Conservation (phyloP, 2,113 vertebrate species). For the Amblyornis subalaris region DNA sequence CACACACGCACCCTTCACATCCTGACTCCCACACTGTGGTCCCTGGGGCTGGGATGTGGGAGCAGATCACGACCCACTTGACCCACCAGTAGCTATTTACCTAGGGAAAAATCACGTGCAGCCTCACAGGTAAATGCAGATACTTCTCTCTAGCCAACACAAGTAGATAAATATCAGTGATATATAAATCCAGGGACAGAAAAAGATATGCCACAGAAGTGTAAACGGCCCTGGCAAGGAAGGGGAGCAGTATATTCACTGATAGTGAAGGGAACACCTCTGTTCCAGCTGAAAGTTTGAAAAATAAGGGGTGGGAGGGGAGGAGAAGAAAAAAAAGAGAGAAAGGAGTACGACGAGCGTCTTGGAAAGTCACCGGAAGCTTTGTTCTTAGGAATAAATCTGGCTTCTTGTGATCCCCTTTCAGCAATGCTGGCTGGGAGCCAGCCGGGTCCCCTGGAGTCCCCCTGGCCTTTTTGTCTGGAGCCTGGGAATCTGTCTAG, state of each 20-base stretch:
- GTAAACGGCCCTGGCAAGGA: background rate
- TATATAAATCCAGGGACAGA: background rate
- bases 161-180: background rate
- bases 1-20: accelerated
- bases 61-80: background rate
- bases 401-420: conserved; percentile 27
- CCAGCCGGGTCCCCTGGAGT: background rate
- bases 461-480: conserved; percentile 26
- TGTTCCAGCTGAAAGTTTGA: background rate
- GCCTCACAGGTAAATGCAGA: background rate
- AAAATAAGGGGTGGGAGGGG: background rate
- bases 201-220: background rate
- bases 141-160: background rate
- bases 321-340: background rate
- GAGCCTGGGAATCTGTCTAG: conserved; percentile 54
- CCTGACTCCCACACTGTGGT: background rate
- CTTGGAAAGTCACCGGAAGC: conserved; percentile 25
- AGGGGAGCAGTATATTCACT: background rate
- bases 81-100: background rate
- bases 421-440: conserved; percentile 34
- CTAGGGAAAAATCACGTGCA: background rate
- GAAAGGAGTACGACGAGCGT: background rate
- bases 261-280: background rate
- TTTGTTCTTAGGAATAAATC: conserved; percentile 37
- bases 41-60: accelerated